Percentiles rank a stretch among this genome's conserved stretches.
Evolutionary conservation across 1,140 invertebrate genomes (phyloP).

Genomic region (Camponotus floridanus): DNA sequence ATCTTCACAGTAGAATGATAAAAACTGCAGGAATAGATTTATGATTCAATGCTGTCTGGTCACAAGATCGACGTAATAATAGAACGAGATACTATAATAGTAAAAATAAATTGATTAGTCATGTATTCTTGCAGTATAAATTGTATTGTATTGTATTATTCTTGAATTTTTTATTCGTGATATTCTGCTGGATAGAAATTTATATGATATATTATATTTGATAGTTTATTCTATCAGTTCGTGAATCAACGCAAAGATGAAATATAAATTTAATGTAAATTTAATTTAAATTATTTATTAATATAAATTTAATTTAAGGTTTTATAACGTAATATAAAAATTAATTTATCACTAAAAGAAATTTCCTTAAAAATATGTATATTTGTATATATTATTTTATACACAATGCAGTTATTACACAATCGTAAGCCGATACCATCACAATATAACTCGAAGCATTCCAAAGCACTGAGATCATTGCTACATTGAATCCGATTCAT

Average conservation of each 20-base stretch:
- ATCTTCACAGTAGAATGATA: neutral
- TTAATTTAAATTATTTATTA: neutral
- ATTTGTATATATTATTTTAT: neutral
- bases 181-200: neutral
- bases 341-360: neutral
- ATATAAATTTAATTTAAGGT: neutral
- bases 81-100: neutral
- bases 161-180: neutral
- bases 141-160: neutral
- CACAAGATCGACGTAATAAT: constrained; percentile 50
- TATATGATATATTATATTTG: neutral
- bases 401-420: neutral
- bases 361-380: neutral
- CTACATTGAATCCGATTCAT: constrained; percentile 21
- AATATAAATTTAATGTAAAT: neutral
- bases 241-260: too few species aligned
- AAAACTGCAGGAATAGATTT: constrained; percentile 13
- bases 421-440: neutral
- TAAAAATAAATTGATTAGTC: constrained; percentile 36
- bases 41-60: constrained; percentile 15
- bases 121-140: neutral
- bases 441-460: neutral
- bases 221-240: neutral
- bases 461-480: constrained; percentile 2
- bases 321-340: too few species aligned